Percentiles rank a stretch among this genome's conserved stretches.
Conservation (phyloP, 2,113 vertebrate genomes). For the Rattus norvegicus region GRCr8 NC_086037.1:1703001-1703500, state of each 20-base stretch:
- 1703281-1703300: neutral
- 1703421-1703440: too few relatives aligned
- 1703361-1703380: neutral
- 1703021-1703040: neutral
- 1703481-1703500: too few relatives aligned
- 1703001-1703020: neutral
- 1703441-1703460: neutral
- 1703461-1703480: neutral
- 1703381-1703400: neutral
- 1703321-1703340: neutral
- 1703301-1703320: neutral
- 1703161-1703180: neutral
- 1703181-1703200: neutral
- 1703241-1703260: neutral
- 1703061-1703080: neutral
- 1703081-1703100: neutral
- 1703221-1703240: too few relatives aligned
- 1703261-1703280: neutral
- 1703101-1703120: neutral
- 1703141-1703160: neutral
- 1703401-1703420: neutral
- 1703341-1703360: neutral
- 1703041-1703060: neutral
- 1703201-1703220: neutral
- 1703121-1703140: neutral